These are phyloP conservation scores for Epizoanthus rinbou DNA, from an alignment of 92 coral and sea anemone species.

Conservation along the genomic window DNA sequence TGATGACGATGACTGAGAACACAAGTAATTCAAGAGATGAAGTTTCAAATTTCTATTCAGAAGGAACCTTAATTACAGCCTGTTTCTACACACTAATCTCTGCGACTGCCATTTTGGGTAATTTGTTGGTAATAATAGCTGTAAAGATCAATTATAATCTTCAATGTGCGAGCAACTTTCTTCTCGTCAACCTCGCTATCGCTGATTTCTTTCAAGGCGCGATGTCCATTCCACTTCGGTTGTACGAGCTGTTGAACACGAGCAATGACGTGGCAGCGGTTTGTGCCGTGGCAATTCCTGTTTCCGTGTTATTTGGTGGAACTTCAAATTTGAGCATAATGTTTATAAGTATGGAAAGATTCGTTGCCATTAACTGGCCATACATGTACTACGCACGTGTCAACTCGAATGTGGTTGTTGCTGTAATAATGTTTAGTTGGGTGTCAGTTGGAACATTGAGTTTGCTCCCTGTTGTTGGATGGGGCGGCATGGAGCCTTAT, in stretches of 20 bases:
- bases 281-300: constrained; percentile 63
- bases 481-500: background rate
- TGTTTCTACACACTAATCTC: background rate
- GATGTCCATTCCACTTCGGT: constrained; percentile 59
- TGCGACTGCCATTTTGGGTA: constrained; percentile 57
- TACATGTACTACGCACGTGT: constrained; percentile 36
- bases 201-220: constrained; percentile 77
- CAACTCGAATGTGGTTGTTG: constrained; percentile 4
- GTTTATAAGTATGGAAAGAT: constrained; percentile 62
- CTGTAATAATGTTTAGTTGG: constrained; percentile 46
- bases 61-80: background rate
- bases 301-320: constrained; percentile 63
- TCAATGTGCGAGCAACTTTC: constrained; percentile 59
- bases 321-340: constrained; percentile 67
- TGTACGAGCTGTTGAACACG: constrained; percentile 49
- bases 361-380: constrained; percentile 61
- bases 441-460: constrained; percentile 44
- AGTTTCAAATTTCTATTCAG: background rate
- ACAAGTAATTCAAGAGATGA: background rate
- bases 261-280: constrained; percentile 12
- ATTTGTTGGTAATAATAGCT: constrained; percentile 64
- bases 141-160: constrained; percentile 38
- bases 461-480: constrained; percentile 1
- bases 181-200: constrained; percentile 66
- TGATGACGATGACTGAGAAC: background rate